phyloP scores from a whole-genome alignment of 2,888 invertebrate genomes.

The Slavum lentiscoides region DNA sequence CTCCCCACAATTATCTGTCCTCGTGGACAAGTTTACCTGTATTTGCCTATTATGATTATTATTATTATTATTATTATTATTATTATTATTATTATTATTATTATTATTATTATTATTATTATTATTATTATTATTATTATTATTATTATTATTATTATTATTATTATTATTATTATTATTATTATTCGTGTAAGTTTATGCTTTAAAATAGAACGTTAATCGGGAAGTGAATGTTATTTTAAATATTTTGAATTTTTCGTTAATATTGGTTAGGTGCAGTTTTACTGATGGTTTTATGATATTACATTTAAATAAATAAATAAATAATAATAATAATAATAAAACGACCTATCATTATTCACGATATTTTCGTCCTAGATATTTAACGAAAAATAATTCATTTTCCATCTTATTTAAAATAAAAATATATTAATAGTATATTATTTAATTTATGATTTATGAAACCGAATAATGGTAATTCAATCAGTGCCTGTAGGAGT shows the following conservation, averaged over 20 bases:
- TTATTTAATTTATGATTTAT: too few species aligned
- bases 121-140: slow-evolving; percentile 1
- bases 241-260: neutral
- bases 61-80: neutral
- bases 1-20: slow-evolving; percentile 8
- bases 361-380: too few species aligned
- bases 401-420: too few species aligned
- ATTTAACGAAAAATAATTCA: too few species aligned
- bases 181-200: slow-evolving; percentile 12
- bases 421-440: too few species aligned
- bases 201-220: neutral
- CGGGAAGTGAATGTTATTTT: neutral
- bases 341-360: too few species aligned
- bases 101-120: neutral
- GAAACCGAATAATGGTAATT: too few species aligned
- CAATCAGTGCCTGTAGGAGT: too few species aligned
- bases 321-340: neutral
- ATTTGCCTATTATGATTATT: neutral
- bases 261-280: neutral
- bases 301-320: neutral
- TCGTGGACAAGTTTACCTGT: slow-evolving; percentile 30
- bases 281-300: slow-evolving; percentile 2
- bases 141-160: neutral
- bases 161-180: neutral
- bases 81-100: neutral